These are phyloP conservation scores for Caenorhabditis drosophilae DNA, from an alignment of 2,888 invertebrate species.

Conservation along the genomic window DNA sequence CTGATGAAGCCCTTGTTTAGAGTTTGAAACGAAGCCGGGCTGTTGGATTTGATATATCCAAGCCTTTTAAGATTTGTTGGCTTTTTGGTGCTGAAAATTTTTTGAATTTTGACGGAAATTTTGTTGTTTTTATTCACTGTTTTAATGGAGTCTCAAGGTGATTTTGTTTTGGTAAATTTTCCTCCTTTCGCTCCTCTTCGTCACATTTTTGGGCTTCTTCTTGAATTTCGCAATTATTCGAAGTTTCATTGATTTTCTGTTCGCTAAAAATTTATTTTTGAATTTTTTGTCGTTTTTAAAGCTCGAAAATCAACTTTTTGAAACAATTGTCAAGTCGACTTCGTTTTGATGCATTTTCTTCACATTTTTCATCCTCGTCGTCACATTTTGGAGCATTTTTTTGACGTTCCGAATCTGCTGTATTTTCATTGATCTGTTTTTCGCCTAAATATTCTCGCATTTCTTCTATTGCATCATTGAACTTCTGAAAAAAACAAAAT, in stretches of 20 bases:
- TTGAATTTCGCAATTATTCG: too few species aligned
- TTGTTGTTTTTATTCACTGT: too few species aligned
- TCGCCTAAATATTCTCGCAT: background rate
- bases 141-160: too few species aligned
- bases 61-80: slow-evolving; percentile 26
- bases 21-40: too few species aligned
- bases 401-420: background rate
- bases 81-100: slow-evolving; percentile 4
- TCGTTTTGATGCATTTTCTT: background rate
- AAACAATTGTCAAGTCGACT: background rate
- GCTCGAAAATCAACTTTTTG: too few species aligned
- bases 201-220: too few species aligned
- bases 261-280: background rate
- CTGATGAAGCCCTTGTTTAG: slow-evolving; percentile 24
- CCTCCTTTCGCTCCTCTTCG: too few species aligned
- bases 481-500: slow-evolving; percentile 6
- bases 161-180: too few species aligned
- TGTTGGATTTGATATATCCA: too few species aligned
- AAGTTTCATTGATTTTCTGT: background rate
- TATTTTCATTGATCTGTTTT: background rate
- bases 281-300: background rate
- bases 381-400: background rate
- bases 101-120: slow-evolving; percentile 1
- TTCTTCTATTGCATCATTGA: slow-evolving; percentile 19
- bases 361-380: background rate